These are phyloP conservation scores for Thaumetopoea pityocampa DNA, from an alignment of 1,140 invertebrate genomes.

Conservation along the genomic window DNA sequence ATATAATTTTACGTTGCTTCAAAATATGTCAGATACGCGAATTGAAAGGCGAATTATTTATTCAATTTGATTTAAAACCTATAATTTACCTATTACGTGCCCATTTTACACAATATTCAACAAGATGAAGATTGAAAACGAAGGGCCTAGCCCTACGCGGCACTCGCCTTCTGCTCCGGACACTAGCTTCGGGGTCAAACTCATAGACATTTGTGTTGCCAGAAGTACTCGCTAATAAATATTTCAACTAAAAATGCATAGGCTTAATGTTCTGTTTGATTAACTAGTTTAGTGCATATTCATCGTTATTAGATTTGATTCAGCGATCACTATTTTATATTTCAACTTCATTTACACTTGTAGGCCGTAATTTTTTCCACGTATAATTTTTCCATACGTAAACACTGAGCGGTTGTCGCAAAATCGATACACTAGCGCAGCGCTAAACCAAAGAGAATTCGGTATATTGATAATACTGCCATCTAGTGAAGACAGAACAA, in stretches of 20 bases:
- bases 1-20: conserved; percentile 52
- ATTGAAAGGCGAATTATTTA: background rate
- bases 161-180: conserved; percentile 68
- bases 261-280: too few species aligned
- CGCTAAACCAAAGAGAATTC: conserved; percentile 59
- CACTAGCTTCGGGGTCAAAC: conserved; percentile 74
- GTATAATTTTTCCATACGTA: conserved; percentile 43
- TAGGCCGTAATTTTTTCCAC: too few species aligned
- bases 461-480: conserved; percentile 29
- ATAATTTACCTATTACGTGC: conserved; percentile 73
- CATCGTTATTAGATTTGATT: too few species aligned
- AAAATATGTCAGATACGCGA: conserved; percentile 20
- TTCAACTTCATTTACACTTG: too few species aligned
- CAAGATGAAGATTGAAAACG: conserved; percentile 65
- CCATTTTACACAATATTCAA: conserved; percentile 69
- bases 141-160: conserved; percentile 71
- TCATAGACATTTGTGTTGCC: conserved; percentile 70
- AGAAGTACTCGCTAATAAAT: conserved; percentile 7
- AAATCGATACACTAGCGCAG: conserved; percentile 71
- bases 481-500: conserved; percentile 29
- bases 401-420: conserved; percentile 41
- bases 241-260: too few species aligned
- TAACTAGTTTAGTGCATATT: too few species aligned
- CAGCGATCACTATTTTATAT: too few species aligned
- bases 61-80: conserved; percentile 30